phyloP scores from a whole-genome alignment of 2,888 invertebrate genomes.

The Listrodromus nycthemerus region DNA sequence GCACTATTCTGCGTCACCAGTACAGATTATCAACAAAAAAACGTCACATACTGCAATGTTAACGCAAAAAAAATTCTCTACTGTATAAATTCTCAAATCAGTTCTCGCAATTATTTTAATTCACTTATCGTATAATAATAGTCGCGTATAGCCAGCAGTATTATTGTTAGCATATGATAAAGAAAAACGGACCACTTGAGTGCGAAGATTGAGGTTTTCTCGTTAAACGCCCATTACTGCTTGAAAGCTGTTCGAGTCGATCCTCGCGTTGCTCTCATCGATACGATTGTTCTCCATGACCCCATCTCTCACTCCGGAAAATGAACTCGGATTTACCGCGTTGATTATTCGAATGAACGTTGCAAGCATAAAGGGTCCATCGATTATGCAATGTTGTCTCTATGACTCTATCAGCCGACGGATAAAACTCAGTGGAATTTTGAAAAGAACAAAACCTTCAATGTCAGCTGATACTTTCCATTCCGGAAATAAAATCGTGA shows the following conservation, averaged over 20 bases:
- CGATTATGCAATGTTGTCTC: neutral
- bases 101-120: neutral
- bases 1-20: neutral
- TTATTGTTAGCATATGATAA: neutral
- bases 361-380: neutral
- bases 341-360: constrained; percentile 14
- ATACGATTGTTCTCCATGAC: constrained; percentile 19
- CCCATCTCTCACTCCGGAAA: constrained; percentile 20
- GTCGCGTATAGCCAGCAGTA: constrained; percentile 11
- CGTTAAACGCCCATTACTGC: neutral
- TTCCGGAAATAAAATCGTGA: constrained; percentile 24
- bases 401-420: constrained; percentile 31
- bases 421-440: constrained; percentile 39
- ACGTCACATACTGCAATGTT: neutral
- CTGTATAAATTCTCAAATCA: neutral
- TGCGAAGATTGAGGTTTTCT: constrained; percentile 12
- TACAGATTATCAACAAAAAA: neutral
- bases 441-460: constrained; percentile 1
- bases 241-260: constrained; percentile 29
- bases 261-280: neutral
- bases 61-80: neutral
- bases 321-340: constrained; percentile 6
- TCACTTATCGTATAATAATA: neutral
- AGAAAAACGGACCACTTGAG: neutral
- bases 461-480: constrained; percentile 12